Percentiles rank a stretch among this genome's conserved stretches.
phyloP scores from a whole-genome alignment of 2,888 invertebrate species.

The Selenia dentaria region DNA sequence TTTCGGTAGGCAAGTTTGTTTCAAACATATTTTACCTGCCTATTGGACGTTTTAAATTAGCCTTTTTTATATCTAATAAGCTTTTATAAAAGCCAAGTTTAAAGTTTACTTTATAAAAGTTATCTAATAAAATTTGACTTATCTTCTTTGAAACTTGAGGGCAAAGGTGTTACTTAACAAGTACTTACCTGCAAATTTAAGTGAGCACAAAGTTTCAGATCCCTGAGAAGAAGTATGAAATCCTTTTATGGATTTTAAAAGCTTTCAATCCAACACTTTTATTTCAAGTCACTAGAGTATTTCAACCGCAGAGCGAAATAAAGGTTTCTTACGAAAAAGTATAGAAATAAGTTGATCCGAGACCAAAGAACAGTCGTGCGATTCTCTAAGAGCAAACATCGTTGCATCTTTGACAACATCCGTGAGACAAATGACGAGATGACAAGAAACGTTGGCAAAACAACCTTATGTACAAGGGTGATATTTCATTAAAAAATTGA shows the following conservation, averaged over 20 bases:
- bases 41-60: slow-evolving; percentile 26
- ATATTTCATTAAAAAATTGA: no score
- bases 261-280: no score
- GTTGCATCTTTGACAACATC: no score
- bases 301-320: no score
- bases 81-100: slow-evolving; percentile 22
- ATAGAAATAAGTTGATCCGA: no score
- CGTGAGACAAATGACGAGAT: no score
- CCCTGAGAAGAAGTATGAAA: neutral
- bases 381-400: no score
- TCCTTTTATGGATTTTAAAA: slow-evolving; percentile 1
- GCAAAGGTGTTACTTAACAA: slow-evolving; percentile 15
- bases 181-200: slow-evolving; percentile 19
- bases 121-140: slow-evolving; percentile 28
- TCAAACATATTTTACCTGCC: slow-evolving; percentile 28
- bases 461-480: no score
- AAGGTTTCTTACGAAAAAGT: no score
- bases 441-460: no score
- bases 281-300: no score
- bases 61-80: slow-evolving; percentile 24
- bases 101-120: slow-evolving; percentile 23
- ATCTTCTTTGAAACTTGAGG: slow-evolving; percentile 24
- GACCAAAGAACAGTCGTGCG: no score
- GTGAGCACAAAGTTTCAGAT: slow-evolving; percentile 7
- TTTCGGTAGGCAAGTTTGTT: slow-evolving; percentile 43